Conservation (phyloP, 2,113 vertebrate species). For the Cranoglanis bouderius region DNA sequence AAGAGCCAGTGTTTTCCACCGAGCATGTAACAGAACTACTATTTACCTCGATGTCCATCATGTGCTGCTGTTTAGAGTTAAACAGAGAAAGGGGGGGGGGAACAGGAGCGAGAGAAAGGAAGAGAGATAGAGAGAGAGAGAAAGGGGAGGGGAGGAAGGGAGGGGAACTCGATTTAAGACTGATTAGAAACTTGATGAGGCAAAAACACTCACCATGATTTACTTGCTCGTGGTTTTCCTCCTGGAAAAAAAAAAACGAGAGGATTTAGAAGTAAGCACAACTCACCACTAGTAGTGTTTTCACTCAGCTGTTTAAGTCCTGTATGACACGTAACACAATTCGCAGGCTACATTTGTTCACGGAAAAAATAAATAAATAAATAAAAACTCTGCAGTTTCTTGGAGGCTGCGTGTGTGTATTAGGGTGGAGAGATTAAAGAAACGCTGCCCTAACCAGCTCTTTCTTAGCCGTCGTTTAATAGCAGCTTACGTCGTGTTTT, state of each 20-base stretch:
- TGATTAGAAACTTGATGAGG: background rate
- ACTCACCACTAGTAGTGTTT: background rate
- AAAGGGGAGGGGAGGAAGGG: background rate
- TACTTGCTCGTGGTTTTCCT: slow-evolving; percentile 64
- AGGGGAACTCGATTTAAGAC: background rate
- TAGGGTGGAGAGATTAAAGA: background rate
- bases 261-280: background rate
- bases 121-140: background rate
- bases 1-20: background rate
- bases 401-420: background rate
- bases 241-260: slow-evolving; percentile 60
- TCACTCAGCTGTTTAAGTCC: background rate
- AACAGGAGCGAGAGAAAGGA: background rate
- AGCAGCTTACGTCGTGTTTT: background rate
- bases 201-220: slow-evolving; percentile 67
- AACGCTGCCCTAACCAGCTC: background rate
- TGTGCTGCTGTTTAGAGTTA: background rate
- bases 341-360: background rate
- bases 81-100: background rate
- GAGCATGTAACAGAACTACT: background rate
- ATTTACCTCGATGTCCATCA: slow-evolving; percentile 16
- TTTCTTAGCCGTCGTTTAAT: background rate
- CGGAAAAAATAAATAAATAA: too few species aligned
- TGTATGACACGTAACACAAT: background rate
- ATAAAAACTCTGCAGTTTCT: background rate